Evolutionary conservation across 2,113 vertebrate genomes (phyloP).

Genomic region (Pangasianodon hypophthalmus): DNA sequence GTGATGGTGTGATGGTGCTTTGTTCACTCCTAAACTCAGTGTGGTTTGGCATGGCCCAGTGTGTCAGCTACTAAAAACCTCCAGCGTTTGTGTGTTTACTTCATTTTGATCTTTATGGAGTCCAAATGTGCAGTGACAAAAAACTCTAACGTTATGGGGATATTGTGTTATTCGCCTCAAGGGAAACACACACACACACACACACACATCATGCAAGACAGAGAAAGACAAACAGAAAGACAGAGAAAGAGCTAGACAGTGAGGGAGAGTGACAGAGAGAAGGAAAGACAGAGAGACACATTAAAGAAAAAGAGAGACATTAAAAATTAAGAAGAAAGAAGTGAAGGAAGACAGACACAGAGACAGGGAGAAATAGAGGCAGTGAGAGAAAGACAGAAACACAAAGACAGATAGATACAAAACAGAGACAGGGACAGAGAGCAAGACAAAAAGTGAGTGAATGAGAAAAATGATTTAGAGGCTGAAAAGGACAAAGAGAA

Average conservation of each 20-base stretch:
- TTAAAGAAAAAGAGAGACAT: not conserved
- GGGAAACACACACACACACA: constrained; percentile 2
- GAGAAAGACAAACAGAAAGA: not conserved
- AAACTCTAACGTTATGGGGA: not conserved
- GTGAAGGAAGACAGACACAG: not conserved
- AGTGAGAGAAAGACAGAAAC: not conserved
- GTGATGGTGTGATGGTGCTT: not conserved
- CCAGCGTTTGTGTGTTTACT: not conserved
- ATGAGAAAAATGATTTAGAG: not conserved
- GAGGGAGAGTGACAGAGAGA: not conserved
- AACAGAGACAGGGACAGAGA: not conserved
- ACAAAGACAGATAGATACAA: not conserved
- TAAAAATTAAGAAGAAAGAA: not conserved
- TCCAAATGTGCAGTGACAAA: constrained; percentile 14
- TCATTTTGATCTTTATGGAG: constrained; percentile 8
- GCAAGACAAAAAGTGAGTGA: not conserved
- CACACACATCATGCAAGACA: not conserved
- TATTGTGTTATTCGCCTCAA: not conserved
- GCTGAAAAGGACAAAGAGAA: not conserved
- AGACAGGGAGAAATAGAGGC: not conserved
- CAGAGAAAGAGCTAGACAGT: not conserved
- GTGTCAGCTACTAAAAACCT: constrained; percentile 4
- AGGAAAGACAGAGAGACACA: not conserved
- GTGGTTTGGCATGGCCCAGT: not conserved
- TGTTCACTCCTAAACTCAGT: not conserved